Percentiles rank a stretch among this genome's conserved stretches.
Conservation (phyloP, 2,888 invertebrate species). For the Tortricodes alternella region DNA sequence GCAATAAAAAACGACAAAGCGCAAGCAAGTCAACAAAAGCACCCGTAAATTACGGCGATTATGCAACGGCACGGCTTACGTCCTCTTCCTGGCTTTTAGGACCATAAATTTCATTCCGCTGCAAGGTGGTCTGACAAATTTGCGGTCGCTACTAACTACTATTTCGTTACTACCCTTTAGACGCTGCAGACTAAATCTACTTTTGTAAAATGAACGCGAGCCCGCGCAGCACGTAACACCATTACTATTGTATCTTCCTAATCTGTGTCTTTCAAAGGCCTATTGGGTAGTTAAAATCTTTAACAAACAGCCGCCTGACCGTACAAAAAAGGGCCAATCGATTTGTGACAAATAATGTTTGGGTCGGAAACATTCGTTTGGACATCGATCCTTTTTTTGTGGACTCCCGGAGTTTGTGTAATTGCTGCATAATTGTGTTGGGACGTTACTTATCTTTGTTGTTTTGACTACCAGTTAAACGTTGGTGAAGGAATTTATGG, state of each 20-base stretch:
- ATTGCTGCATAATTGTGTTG: conserved; percentile 64
- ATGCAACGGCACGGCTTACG: conserved; percentile 77
- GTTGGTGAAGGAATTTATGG: conserved; percentile 27
- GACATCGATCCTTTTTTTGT: conserved; percentile 45
- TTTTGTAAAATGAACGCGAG: conserved; percentile 23
- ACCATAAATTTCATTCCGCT: conserved; percentile 77
- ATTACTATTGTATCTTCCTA: conserved; percentile 34
- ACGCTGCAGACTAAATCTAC: conserved; percentile 44
- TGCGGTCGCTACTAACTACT: conserved; percentile 64
- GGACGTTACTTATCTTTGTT: conserved; percentile 52
- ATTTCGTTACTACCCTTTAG: conserved; percentile 50
- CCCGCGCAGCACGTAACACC: conserved; percentile 6
- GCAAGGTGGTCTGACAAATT: conserved; percentile 83
- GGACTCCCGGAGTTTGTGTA: conserved; percentile 49
- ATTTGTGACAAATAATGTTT: conserved; percentile 42
- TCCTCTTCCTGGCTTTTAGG: conserved; percentile 72
- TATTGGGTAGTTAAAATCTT: conserved; percentile 26
- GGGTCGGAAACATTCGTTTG: conserved; percentile 37
- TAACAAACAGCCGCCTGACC: conserved; percentile 34
- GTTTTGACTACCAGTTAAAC: conserved; percentile 51
- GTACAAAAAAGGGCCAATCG: conserved; percentile 48
- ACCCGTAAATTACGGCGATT: conserved; percentile 76
- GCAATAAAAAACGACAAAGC: conserved; percentile 62
- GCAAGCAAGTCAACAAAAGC: conserved; percentile 70
- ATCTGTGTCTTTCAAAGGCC: conserved; percentile 38